Evolutionary conservation across 2,113 vertebrate species (phyloP), one percentile per base, ranked within the genome.

Genomic region (Proterorhinus semilunaris): DNA sequence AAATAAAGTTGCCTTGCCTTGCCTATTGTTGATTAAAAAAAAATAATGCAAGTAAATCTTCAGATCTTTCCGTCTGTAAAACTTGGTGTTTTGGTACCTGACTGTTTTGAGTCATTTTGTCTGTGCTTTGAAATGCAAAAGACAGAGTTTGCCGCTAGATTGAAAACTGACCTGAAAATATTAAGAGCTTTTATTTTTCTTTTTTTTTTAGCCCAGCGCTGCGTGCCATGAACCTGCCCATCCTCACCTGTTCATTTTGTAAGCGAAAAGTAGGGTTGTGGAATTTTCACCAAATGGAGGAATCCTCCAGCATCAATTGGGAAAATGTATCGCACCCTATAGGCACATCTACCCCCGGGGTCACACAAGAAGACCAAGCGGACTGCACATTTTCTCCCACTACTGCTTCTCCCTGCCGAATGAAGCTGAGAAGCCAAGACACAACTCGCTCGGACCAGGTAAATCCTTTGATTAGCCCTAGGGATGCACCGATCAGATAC

Each of bases 201-300:
- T 6, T 72, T 59, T 74, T 7, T 58, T 11, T 72, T 93, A 5
- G 43, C 10, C 71, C 93, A 6, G 45, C 85, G 0, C 64, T 91
- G 0, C 86, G 90, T 3, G 86, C 93, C 0, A 45, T 92, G 82
- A 92, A 88, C 44, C 93, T 99, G 4, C 91, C 95, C 0, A 90
- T 95, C 59, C 94, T 99, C 82, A 90, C 86, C 47, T 98, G 97
- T 79, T 94, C 94, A 1, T 95, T 91, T 74, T 99, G 97, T 81
- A 94, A 95, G 93, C 92, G 96, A 77, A 96, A 94, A 66, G 96
- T 96, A 62, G 96, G 97, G 2, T 88, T 98, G 42, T 99, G 97
- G 96, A 91, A 92, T 64, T 98, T 98, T 77, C 92, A 95, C 64
- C 96, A 98, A 84, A 93, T 97, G 63, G 96, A 98, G 1, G 90